Evolutionary conservation across 2,113 vertebrate genomes (phyloP).

Genomic region (Centropus unirufus): DNA sequence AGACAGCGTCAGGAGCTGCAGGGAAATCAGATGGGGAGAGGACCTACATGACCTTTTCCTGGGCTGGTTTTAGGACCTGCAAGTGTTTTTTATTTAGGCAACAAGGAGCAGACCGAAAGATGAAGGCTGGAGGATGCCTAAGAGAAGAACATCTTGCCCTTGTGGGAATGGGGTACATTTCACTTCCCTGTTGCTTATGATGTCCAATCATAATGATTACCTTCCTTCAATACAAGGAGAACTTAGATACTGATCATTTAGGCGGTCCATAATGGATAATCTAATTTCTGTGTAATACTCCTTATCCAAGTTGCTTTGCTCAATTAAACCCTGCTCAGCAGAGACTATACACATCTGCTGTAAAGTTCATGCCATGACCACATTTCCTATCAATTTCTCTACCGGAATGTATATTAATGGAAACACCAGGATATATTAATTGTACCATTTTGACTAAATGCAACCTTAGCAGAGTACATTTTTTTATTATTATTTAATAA

Average conservation of each 20-base stretch:
- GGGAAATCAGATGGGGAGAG: not conserved
- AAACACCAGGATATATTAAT: constrained; percentile 67
- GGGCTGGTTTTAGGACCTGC: not conserved
- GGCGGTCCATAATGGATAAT: not conserved
- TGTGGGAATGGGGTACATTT: not conserved
- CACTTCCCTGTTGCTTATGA: not conserved
- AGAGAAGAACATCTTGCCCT: not conserved
- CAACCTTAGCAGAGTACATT: constrained; percentile 59
- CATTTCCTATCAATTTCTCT: constrained; percentile 68
- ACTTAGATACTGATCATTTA: not conserved
- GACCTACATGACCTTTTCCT: not conserved
- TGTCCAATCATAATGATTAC: not conserved
- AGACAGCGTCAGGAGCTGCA: not conserved
- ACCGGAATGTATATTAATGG: constrained; percentile 65
- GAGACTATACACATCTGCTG: constrained; percentile 48
- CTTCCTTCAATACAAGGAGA: not conserved
- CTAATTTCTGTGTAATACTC: not conserved
- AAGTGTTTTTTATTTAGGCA: not conserved
- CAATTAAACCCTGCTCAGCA: constrained; percentile 53
- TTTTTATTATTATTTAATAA: constrained; percentile 74
- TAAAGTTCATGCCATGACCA: constrained; percentile 68
- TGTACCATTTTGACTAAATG: constrained; percentile 70
- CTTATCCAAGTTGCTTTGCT: constrained; percentile 10
- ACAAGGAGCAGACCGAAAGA: not conserved
- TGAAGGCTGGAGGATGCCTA: not conserved